Evolutionary conservation across 35 echinoderm and acorn worm species (phyloP), one percentile per base, ranked within the genome.

Genomic region (Stichopus chloronotus): DNA sequence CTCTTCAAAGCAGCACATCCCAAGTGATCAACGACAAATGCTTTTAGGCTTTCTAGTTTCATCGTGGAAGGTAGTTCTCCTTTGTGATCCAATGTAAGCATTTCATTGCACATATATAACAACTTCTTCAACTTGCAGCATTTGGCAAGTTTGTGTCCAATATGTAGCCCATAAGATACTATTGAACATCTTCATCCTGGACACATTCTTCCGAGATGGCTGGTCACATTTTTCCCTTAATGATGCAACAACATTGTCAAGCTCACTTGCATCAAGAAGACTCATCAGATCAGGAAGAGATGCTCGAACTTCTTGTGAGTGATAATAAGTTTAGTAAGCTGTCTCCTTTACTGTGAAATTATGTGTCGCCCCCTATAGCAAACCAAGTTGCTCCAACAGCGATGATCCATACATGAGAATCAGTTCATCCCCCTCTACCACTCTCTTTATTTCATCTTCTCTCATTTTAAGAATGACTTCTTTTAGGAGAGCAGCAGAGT

Each of bases 71-170:
- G 82, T n/a, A n/a, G 17, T 85, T 30, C 52, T 85, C 82, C 82
- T 85, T 85, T 13, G 9, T 14, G 14, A 56, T 85, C 43, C 82
- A 85, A 17, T 55, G 57, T 55, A 85, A 58, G 16, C 82, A 85
- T 85, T 85, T 85, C 82, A 85, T 54, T 19, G 82, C 82, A 85
- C 30, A 85, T 54, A 85, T n/a, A n/a, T n/a, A n/a, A n/a, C n/a
- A n/a, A n/a, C n/a, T n/a, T n/a, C 71, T 91, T 91, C 5, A 91
- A 10, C 89, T 78, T 91, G 12, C 69, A 78, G 56, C 90, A 91
- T 20, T 4, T 79, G n/a, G 1, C 16, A 3, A 43, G 30, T 0
- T 0, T 11, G 21, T 91, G 90, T 54, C 90, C 53, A 25, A 91
- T 17, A 20, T 91, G 74, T 5, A 91, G 72, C 5, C 72, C 90